These are phyloP conservation scores for Cromileptes altivelis DNA, from an alignment of 2,113 vertebrate species.

Conservation along the genomic window DNA sequence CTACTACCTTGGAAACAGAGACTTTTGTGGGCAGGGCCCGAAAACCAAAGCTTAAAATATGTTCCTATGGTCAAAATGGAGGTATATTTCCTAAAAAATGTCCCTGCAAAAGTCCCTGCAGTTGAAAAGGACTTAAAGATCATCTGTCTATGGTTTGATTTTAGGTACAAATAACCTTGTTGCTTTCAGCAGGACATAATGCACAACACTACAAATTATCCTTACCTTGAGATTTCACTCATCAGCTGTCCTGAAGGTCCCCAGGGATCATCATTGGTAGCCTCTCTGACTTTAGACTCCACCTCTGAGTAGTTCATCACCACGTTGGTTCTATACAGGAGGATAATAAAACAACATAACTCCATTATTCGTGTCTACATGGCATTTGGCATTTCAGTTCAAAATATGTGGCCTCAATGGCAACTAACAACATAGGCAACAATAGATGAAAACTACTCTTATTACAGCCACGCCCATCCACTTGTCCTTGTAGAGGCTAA, in stretches of 20 bases:
- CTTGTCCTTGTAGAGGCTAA: conserved; percentile 21
- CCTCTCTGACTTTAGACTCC: conserved; percentile 99
- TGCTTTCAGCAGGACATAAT: conserved; percentile 12
- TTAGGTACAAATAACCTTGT: conserved; percentile 21
- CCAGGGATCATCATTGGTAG: conserved; percentile 99
- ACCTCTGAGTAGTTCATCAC: conserved; percentile 99
- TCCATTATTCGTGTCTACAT: not conserved
- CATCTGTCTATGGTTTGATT: conserved; percentile 1
- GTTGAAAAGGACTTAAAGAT: not conserved
- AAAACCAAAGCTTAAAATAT: not conserved
- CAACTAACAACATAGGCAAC: not conserved
- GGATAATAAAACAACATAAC: conserved; percentile 6
- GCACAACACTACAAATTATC: not conserved
- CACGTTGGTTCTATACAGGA: conserved; percentile 92
- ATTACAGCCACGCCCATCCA: conserved; percentile 30
- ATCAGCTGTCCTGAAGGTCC: conserved; percentile 98
- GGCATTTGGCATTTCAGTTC: not conserved
- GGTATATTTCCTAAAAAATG: not conserved
- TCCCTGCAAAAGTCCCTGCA: not conserved
- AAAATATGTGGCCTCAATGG: not conserved
- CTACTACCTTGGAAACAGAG: not conserved
- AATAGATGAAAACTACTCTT: conserved; percentile 18
- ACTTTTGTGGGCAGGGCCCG: not conserved
- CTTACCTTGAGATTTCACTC: conserved; percentile 97
- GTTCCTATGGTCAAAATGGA: not conserved